A percentile compares a stretch with the other conserved stretches of the same genome.
These are phyloP conservation scores for Bettongia penicillata DNA, from an alignment of 2,113 vertebrate genomes.

Conservation along the genomic window DNA sequence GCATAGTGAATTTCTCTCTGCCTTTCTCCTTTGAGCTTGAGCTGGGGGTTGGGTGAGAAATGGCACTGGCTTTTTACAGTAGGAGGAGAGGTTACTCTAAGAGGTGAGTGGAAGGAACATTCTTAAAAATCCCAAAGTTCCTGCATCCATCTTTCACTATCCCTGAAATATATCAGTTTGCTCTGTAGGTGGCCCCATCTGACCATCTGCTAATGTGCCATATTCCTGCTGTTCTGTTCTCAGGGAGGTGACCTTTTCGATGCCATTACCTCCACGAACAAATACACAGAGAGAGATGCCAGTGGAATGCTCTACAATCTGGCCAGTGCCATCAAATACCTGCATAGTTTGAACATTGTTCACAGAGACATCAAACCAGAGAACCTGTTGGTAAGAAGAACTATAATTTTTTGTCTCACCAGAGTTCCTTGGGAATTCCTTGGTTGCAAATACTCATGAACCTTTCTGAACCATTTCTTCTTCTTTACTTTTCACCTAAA, in stretches of 20 bases:
- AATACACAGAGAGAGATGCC: conserved; percentile 98
- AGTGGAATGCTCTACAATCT: conserved; percentile 98
- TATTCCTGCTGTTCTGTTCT: conserved; percentile 68
- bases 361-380: conserved; percentile 99
- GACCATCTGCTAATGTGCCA: conserved; percentile 55
- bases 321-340: conserved; percentile 97
- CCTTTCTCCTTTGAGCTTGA: background rate
- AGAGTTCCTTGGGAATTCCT: background rate
- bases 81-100: background rate
- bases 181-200: background rate
- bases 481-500: background rate
- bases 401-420: conserved; percentile 23
- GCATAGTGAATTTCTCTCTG: background rate
- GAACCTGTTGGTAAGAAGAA: conserved; percentile 93
- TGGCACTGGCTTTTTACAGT: background rate
- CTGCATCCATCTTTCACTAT: background rate
- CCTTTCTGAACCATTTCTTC: background rate
- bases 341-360: conserved; percentile 96
- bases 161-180: background rate
- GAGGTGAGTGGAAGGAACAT: background rate
- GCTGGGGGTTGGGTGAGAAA: background rate
- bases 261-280: conserved; percentile 98
- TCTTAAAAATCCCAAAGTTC: background rate
- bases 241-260: conserved; percentile 99
- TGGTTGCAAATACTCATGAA: background rate